Evolutionary conservation across 2,797 vertebrate species (phyloP).

Genomic region (Channallabes apus): DNA sequence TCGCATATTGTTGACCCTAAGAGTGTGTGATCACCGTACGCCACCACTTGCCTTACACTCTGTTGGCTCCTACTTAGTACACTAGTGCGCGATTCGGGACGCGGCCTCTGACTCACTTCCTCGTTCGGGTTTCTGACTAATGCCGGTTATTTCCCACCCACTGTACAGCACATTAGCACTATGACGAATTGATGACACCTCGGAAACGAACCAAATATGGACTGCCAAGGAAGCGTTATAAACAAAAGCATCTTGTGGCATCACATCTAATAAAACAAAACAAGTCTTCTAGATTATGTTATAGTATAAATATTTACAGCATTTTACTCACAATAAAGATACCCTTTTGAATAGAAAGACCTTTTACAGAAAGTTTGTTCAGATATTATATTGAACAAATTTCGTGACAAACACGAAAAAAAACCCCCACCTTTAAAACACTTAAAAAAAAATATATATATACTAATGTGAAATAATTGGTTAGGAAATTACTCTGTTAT

Average conservation of each 20-base stretch:
- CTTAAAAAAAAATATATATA: too few relatives aligned
- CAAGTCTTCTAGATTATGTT: background rate
- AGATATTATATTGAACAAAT: background rate
- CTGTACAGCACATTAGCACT: background rate
- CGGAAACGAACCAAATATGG: slow-evolving; percentile 65
- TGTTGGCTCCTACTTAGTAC: slow-evolving; percentile 2
- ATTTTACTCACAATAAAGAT: background rate
- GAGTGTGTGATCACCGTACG: background rate
- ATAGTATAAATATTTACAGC: too few relatives aligned
- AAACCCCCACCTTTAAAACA: background rate
- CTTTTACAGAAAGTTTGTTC: background rate
- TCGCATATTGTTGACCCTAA: background rate
- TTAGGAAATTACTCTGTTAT: background rate
- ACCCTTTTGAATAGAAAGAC: background rate
- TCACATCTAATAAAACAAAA: background rate
- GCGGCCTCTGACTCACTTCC: slow-evolving; percentile 75
- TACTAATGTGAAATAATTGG: background rate
- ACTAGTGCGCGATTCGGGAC: background rate
- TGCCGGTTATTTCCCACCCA: slow-evolving; percentile 27
- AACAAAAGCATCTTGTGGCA: background rate
- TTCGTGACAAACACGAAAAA: background rate
- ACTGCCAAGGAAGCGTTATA: background rate
- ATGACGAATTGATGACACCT: background rate
- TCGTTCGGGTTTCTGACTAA: slow-evolving; percentile 48
- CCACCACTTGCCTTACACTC: background rate